Evolutionary conservation across 2,888 invertebrate species (phyloP).

Genomic region (Eupeodes luniger): DNA sequence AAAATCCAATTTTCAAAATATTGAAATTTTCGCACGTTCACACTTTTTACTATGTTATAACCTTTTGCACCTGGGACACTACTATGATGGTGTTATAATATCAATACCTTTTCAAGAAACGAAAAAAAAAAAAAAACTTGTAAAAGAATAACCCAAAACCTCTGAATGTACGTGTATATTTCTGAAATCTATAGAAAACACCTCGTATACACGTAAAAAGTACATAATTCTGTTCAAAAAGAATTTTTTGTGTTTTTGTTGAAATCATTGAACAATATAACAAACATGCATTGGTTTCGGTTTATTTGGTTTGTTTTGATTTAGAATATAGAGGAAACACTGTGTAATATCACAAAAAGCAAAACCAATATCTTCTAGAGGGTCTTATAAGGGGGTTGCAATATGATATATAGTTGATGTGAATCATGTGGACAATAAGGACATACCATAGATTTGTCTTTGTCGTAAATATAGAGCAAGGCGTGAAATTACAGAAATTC

Average conservation of each 20-base stretch:
- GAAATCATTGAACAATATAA: slow-evolving; percentile 23
- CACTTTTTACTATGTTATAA: slow-evolving; percentile 66
- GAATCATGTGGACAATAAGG: slow-evolving; percentile 12
- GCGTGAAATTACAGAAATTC: too few species aligned
- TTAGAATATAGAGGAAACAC: neutral
- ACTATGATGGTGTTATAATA: slow-evolving; percentile 60
- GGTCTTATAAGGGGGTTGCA: neutral
- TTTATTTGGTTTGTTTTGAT: slow-evolving; percentile 17
- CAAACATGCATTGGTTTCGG: slow-evolving; percentile 33
- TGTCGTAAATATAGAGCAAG: neutral
- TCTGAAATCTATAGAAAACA: neutral
- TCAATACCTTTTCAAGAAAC: slow-evolving; percentile 18
- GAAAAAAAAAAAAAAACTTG: neutral
- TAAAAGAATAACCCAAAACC: neutral
- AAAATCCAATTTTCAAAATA: slow-evolving; percentile 71
- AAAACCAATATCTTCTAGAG: neutral
- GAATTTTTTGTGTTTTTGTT: slow-evolving; percentile 51
- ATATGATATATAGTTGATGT: neutral
- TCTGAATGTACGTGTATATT: neutral
- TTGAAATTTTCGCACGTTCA: slow-evolving; percentile 76
- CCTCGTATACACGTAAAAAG: slow-evolving; percentile 57
- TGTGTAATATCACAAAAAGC: neutral
- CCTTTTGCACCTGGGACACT: slow-evolving; percentile 75
- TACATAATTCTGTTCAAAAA: slow-evolving; percentile 67
- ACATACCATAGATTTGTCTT: neutral